Percentiles rank a stretch among this genome's conserved stretches.
Evolutionary conservation across 2,888 invertebrate genomes (phyloP).

Genomic region (Halocaridina rubra): DNA sequence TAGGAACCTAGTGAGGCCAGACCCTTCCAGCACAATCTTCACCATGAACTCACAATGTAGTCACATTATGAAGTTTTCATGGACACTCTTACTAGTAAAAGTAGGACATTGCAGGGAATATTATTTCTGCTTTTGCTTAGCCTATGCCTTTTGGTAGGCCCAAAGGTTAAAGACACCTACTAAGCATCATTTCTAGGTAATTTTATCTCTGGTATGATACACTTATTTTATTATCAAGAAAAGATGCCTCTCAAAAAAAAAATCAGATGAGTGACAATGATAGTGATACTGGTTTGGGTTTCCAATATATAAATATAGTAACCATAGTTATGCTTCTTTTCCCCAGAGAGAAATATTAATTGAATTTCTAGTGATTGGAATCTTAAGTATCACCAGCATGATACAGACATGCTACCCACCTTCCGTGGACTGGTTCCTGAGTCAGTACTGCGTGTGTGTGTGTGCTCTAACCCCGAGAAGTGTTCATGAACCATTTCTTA

Average conservation of each 20-base stretch:
- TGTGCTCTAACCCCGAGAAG: constrained; percentile 43
- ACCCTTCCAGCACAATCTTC: not conserved
- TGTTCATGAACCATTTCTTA: constrained; percentile 49
- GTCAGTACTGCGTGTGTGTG: constrained; percentile 26
- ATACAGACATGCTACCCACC: not conserved
- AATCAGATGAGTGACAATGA: constrained; percentile 13
- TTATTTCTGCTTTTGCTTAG: not conserved
- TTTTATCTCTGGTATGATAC: not conserved
- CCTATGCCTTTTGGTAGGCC: not conserved
- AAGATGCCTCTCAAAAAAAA: not conserved
- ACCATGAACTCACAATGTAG: not conserved
- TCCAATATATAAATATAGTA: not conserved
- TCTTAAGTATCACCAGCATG: not conserved
- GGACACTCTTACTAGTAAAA: not conserved
- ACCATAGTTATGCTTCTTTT: not conserved
- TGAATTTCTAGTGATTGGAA: constrained; percentile 31
- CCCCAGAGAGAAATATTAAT: constrained; percentile 23
- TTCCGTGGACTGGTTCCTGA: constrained; percentile 12
- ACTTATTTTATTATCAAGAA: not conserved
- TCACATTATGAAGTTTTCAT: not conserved
- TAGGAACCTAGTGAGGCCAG: constrained; percentile 31
- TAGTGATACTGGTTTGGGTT: constrained; percentile 16
- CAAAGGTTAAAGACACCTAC: not conserved
- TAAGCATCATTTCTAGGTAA: not conserved
- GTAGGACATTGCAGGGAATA: not conserved